Evolutionary conservation across 2,888 invertebrate genomes (phyloP), one percentile per base, ranked within the genome.

Genomic region (Netelia melanura): DNA sequence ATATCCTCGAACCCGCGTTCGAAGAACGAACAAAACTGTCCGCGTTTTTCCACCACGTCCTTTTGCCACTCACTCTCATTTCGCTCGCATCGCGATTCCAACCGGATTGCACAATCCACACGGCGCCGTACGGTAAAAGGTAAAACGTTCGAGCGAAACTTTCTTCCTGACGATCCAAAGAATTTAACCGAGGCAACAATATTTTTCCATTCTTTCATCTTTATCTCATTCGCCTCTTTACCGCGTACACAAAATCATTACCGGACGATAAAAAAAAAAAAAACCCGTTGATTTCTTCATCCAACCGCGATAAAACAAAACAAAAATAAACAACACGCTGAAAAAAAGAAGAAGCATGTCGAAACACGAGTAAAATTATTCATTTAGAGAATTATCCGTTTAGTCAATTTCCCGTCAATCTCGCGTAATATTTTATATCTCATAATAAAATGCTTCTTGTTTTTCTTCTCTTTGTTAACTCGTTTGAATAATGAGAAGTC

Each of bases 131-230:
- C 43, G 75, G 83, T 84, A 84, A 84, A 76, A 84, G 79, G 75
- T 70, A 70, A 83, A 75, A 58, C 68, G 70, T 23, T 58, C 70
- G 56, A 17, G 79, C 56, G 44, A 58, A 76, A 80, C 84, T 80
- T 80, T 84, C 80, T 84, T 84, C 80, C 77, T 65, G 74, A n/a
- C 43, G 38, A 75, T 75, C 79, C 30, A 5, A 70, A n/a, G 64
- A 75, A 61, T 64, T 74, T 56, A 75, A 75, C 58, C 64, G 43
- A 75, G 23, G 10, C 62, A 58, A 44, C 67, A 61, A 65, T 17
- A 43, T 38, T 30, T 38, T 61, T 8, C 10, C 54, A 54, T 54
- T 54, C 17, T 54, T 14, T 54, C 11, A 2, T 11, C 6, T 54
- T 54, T 54, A n/a, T 54, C 30, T 30, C 30, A 3, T 54, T 17